Conservation (phyloP, 2,113 vertebrate species). For the Oenanthe melanoleuca region DNA sequence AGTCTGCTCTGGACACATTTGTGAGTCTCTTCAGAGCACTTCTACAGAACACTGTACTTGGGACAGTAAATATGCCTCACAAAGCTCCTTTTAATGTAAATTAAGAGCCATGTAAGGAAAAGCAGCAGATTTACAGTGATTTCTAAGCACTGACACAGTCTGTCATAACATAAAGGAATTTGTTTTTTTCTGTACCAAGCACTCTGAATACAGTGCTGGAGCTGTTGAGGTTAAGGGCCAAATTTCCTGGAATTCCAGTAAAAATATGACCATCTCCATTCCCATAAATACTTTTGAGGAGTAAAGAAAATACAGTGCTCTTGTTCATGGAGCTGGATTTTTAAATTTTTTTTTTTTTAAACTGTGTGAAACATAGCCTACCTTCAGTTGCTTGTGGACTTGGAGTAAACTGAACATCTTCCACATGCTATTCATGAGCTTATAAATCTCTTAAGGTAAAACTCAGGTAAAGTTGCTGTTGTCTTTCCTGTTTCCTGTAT, state of each 20-base stretch:
- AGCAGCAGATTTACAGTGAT: neutral
- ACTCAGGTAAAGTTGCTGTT: neutral
- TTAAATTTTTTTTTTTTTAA: neutral
- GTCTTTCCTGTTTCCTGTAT: neutral
- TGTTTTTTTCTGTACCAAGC: neutral
- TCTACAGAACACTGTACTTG: neutral
- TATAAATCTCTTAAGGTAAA: neutral
- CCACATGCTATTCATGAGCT: rapidly evolving
- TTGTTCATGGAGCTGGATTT: neutral
- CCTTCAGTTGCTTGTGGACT: neutral
- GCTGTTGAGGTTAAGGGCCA: neutral
- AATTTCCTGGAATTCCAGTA: neutral
- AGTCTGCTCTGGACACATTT: neutral
- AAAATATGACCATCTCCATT: neutral
- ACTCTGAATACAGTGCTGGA: neutral
- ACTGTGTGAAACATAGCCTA: rapidly evolving
- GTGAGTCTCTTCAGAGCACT: neutral
- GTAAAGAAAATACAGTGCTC: neutral
- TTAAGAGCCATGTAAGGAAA: neutral
- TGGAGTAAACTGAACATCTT: neutral
- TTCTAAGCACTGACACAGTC: neutral
- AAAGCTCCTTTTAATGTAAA: neutral
- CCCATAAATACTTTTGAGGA: neutral
- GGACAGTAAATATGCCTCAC: neutral
- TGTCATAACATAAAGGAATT: neutral